Conservation (phyloP, 2,113 vertebrate species). For the Sialia sialis region DNA sequence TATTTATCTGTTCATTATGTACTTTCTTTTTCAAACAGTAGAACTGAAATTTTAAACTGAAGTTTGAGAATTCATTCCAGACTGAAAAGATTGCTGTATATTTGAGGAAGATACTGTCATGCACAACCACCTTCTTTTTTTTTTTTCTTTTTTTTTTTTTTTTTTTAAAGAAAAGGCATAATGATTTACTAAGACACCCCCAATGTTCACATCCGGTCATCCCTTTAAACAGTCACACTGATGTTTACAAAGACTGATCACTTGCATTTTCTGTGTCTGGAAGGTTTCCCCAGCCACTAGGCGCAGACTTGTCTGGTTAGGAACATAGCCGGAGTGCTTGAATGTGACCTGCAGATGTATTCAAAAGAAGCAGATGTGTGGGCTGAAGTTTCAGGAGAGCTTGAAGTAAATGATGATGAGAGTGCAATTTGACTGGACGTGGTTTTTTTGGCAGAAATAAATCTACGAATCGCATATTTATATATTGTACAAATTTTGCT, state of each 20-base stretch:
- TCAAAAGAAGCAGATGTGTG: not conserved
- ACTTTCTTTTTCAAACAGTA: not conserved
- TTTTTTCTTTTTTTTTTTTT: not conserved
- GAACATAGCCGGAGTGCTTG: not conserved
- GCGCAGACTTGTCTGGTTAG: not conserved
- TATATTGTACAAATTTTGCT: not conserved
- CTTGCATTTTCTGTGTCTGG: not conserved
- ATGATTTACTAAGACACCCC: not conserved
- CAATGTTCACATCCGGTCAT: rapidly evolving
- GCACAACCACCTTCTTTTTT: not conserved
- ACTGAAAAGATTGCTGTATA: not conserved
- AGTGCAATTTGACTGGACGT: not conserved
- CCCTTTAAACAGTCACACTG: not conserved
- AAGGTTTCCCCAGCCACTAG: not conserved
- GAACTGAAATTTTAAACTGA: not conserved
- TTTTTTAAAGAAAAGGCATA: not conserved
- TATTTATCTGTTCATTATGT: not conserved
- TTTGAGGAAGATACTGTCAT: not conserved
- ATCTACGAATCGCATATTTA: not conserved
- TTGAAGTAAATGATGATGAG: not conserved
- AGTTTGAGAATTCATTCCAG: not conserved
- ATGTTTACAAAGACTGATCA: not conserved
- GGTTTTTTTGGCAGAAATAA: not conserved
- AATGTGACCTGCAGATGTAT: not conserved
- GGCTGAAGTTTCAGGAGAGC: not conserved